phyloP scores from a whole-genome alignment of 2,888 invertebrate species.

The Busseola fusca region DNA sequence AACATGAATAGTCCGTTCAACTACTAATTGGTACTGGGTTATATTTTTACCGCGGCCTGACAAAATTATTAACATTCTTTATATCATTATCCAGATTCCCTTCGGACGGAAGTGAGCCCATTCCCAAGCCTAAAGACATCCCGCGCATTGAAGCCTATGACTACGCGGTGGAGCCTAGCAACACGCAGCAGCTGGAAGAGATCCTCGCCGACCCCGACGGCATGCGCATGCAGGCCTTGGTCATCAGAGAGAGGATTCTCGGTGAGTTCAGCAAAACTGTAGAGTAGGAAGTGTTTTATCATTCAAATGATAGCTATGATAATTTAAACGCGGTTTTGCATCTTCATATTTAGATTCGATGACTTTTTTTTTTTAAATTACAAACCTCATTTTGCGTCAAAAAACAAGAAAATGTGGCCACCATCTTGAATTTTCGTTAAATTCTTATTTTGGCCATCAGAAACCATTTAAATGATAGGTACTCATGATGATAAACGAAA shows the following conservation, averaged over 20 bases:
- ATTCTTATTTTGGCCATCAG: background rate
- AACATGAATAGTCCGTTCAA: background rate
- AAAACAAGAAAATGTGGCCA: background rate
- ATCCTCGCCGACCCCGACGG: conserved; percentile 97
- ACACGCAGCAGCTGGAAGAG: conserved; percentile 94
- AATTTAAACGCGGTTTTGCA: background rate
- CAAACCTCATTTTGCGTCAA: no score
- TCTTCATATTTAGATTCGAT: background rate
- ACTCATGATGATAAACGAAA: background rate
- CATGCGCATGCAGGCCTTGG: conserved; percentile 98
- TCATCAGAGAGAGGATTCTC: conserved; percentile 97
- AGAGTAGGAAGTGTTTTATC: background rate
- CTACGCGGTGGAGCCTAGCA: conserved; percentile 94
- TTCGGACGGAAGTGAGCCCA: conserved; percentile 90
- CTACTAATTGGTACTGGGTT: no score
- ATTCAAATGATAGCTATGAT: background rate
- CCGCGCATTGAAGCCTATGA: conserved; percentile 96
- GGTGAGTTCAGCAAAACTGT: conserved; percentile 71
- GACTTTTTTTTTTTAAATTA: background rate
- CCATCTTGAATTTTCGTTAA: background rate
- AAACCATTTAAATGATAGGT: background rate
- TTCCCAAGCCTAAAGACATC: conserved; percentile 92
- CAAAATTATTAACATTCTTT: no score
- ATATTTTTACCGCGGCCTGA: background rate
- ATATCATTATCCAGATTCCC: conserved; percentile 83